Conservation (phyloP, 2,797 vertebrate species). For the Dromococcyx pavoninus region DNA sequence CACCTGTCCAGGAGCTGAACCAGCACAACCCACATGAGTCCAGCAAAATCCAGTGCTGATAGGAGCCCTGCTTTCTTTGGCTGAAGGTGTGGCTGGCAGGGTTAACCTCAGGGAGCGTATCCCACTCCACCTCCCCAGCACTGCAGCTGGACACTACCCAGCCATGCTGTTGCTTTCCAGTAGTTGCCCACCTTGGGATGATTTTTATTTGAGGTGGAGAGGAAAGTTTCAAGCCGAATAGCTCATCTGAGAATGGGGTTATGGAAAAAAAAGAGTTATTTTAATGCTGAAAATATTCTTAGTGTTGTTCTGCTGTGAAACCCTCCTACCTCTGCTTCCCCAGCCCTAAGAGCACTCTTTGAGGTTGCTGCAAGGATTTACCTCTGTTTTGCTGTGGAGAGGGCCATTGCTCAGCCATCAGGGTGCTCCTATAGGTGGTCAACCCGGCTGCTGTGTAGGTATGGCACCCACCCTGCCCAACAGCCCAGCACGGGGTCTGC, state of each 20-base stretch:
- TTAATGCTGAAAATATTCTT: not conserved
- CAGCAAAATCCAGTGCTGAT: no score
- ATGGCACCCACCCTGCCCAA: not conserved
- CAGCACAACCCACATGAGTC: no score
- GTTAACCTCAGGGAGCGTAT: not conserved
- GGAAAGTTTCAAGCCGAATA: not conserved
- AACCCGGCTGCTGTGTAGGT: not conserved
- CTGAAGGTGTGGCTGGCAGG: no score
- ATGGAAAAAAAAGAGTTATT: not conserved
- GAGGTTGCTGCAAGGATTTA: not conserved
- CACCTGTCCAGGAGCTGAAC: accelerated
- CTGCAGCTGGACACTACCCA: not conserved
- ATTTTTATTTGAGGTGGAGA: no score
- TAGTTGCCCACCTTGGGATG: no score
- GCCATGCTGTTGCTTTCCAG: not conserved
- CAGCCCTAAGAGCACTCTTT: accelerated
- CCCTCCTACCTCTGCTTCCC: not conserved
- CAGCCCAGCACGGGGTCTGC: no score
- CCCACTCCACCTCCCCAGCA: not conserved
- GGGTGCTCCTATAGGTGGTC: not conserved
- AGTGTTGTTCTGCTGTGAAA: not conserved
- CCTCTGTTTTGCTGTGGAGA: not conserved
- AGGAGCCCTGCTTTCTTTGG: no score
- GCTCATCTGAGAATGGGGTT: not conserved
- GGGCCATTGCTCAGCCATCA: accelerated